Evolutionary conservation across 1,140 invertebrate genomes (phyloP).

Genomic region (Zaprionus taronus): DNA sequence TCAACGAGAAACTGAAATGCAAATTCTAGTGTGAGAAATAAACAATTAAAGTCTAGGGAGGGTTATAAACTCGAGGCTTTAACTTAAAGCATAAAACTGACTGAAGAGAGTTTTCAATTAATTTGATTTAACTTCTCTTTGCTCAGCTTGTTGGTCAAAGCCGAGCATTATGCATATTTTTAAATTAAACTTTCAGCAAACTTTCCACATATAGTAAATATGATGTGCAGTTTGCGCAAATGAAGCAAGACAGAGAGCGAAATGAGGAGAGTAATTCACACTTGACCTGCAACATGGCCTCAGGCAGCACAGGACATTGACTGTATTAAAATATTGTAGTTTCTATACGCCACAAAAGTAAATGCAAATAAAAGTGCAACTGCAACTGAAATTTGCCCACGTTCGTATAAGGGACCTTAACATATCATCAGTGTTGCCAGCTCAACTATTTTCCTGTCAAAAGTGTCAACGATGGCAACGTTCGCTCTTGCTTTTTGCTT

Average conservation of each 20-base stretch:
- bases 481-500: no score
- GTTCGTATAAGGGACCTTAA: not conserved
- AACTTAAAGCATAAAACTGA: conserved; percentile 21
- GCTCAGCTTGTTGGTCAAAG: conserved; percentile 24
- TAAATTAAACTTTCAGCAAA: conserved; percentile 63
- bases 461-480: no score
- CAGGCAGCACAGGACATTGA: conserved; percentile 23
- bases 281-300: conserved; percentile 64
- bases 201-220: conserved; percentile 61
- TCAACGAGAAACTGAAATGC: not conserved
- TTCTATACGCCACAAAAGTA: conserved; percentile 50
- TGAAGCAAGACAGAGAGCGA: conserved; percentile 13
- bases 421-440: not conserved
- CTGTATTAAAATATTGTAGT: conserved; percentile 51
- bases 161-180: conserved; percentile 40
- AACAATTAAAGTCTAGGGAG: conserved; percentile 29
- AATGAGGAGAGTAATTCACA: conserved; percentile 54
- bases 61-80: not conserved
- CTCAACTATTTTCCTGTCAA: no score
- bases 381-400: not conserved
- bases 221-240: conserved; percentile 19
- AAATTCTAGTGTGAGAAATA: conserved; percentile 2
- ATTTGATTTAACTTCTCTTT: conserved; percentile 46
- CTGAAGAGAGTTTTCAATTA: conserved; percentile 37
- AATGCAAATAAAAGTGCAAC: conserved; percentile 31